These are phyloP conservation scores for Dipodomys spectabilis DNA, from an alignment of 2,113 vertebrate genomes.

Conservation along the genomic window DNA sequence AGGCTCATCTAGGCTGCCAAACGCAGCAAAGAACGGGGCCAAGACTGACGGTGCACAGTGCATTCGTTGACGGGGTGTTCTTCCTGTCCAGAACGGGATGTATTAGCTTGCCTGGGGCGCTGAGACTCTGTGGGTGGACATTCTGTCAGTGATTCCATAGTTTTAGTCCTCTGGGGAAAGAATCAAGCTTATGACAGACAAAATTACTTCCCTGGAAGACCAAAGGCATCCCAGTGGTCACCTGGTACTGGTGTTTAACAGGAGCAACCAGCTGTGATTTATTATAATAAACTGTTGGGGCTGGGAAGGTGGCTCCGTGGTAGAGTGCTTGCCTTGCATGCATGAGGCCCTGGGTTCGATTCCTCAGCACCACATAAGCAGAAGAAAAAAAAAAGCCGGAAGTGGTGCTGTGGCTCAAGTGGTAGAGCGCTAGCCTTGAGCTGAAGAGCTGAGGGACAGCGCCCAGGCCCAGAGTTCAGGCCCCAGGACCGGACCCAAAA, in stretches of 20 bases:
- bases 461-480: too few species aligned
- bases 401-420: too few species aligned
- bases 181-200: constrained; percentile 37
- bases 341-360: too few species aligned
- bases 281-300: not conserved
- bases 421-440: too few species aligned
- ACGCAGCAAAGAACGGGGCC: not conserved
- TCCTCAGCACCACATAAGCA: too few species aligned
- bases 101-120: not conserved
- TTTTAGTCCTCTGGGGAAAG: constrained; percentile 25
- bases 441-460: too few species aligned
- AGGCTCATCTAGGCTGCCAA: constrained; percentile 27
- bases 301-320: too few species aligned
- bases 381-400: too few species aligned
- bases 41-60: not conserved
- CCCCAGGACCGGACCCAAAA: too few species aligned
- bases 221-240: constrained; percentile 54
- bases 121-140: not conserved
- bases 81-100: not conserved
- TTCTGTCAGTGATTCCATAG: not conserved
- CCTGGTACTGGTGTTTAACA: not conserved
- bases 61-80: not conserved
- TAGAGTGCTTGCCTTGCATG: too few species aligned
- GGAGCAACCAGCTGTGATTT: not conserved
- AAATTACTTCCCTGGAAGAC: constrained; percentile 52